phyloP scores from a whole-genome alignment of 2,888 invertebrate species.

The Heliconius aoede region DNA sequence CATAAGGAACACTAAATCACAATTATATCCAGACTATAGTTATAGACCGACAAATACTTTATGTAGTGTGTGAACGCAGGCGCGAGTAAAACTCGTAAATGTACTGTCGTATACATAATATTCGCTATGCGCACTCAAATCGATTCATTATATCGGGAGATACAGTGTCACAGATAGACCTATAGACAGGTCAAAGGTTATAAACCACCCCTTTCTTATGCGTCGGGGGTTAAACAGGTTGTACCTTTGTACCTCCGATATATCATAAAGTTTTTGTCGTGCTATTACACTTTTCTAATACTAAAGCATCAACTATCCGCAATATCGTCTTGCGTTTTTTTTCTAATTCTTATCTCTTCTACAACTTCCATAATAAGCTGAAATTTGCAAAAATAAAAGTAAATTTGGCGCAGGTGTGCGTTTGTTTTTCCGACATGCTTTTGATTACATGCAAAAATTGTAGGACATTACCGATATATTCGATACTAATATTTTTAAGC shows the following conservation, averaged over 20 bases:
- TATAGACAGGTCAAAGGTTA: too few relatives aligned
- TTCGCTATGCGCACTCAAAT: too few relatives aligned
- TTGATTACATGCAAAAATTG: constrained; percentile 33
- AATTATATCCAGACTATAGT: constrained; percentile 34
- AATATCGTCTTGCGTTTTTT: constrained; percentile 76
- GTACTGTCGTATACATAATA: too few relatives aligned
- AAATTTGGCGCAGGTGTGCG: constrained; percentile 39
- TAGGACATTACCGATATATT: constrained; percentile 8
- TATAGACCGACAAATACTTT: constrained; percentile 8
- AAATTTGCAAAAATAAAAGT: constrained; percentile 67
- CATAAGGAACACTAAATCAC: constrained; percentile 44
- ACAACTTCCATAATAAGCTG: constrained; percentile 83
- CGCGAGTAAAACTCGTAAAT: too few relatives aligned
- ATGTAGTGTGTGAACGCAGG: too few relatives aligned
- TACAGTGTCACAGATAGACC: too few relatives aligned
- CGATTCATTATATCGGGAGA: too few relatives aligned
- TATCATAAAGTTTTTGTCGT: too few relatives aligned
- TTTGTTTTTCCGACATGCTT: constrained; percentile 37
- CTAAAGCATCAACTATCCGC: constrained; percentile 64
- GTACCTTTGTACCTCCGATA: too few relatives aligned
- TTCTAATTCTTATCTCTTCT: constrained; percentile 82
- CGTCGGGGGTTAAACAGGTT: too few relatives aligned
- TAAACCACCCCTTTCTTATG: too few relatives aligned
- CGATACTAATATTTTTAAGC: background rate
- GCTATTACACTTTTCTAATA: constrained; percentile 21